These are phyloP conservation scores for Allacma fusca DNA, from an alignment of 2,888 invertebrate genomes.

Conservation along the genomic window DNA sequence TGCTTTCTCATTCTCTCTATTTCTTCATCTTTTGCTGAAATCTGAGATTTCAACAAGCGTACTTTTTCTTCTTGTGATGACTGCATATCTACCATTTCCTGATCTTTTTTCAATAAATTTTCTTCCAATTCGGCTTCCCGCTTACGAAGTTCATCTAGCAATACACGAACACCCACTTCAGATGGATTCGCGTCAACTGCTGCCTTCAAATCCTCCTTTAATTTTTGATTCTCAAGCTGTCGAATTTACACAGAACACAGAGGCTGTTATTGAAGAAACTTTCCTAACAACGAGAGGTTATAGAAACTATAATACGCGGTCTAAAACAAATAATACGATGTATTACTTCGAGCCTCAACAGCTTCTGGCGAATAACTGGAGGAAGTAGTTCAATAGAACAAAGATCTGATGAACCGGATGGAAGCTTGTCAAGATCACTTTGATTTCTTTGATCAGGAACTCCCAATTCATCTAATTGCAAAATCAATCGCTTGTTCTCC, in stretches of 20 bases:
- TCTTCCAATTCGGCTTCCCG: slow-evolving; percentile 59
- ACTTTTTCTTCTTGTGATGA: slow-evolving; percentile 54
- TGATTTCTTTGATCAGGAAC: slow-evolving; percentile 46
- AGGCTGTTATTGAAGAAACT: not conserved
- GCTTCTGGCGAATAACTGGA: slow-evolving; percentile 53
- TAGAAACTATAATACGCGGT: too few relatives aligned
- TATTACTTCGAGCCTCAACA: slow-evolving; percentile 57
- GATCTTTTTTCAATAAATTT: slow-evolving; percentile 56
- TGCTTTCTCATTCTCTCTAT: slow-evolving; percentile 57
- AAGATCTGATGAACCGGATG: slow-evolving; percentile 45
- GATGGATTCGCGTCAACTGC: slow-evolving; percentile 53
- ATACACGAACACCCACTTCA: slow-evolving; percentile 56
- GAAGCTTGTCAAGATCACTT: slow-evolving; percentile 45
- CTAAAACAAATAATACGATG: too few relatives aligned
- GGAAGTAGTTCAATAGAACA: slow-evolving; percentile 59
- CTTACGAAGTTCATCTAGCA: slow-evolving; percentile 58
- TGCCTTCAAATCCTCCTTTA: slow-evolving; percentile 56
- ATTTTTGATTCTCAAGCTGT: slow-evolving; percentile 59
- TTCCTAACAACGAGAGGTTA: slow-evolving; percentile 1
- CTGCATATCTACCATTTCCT: slow-evolving; percentile 54
- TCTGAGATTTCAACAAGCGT: slow-evolving; percentile 50
- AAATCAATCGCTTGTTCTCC: slow-evolving; percentile 54
- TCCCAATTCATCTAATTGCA: slow-evolving; percentile 56
- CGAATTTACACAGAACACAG: too few relatives aligned
- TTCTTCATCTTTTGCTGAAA: slow-evolving; percentile 58